Percentiles rank a stretch among this genome's conserved stretches.
Conservation (phyloP, 2,888 invertebrate species). For the Drosophila multiciliata region DNA sequence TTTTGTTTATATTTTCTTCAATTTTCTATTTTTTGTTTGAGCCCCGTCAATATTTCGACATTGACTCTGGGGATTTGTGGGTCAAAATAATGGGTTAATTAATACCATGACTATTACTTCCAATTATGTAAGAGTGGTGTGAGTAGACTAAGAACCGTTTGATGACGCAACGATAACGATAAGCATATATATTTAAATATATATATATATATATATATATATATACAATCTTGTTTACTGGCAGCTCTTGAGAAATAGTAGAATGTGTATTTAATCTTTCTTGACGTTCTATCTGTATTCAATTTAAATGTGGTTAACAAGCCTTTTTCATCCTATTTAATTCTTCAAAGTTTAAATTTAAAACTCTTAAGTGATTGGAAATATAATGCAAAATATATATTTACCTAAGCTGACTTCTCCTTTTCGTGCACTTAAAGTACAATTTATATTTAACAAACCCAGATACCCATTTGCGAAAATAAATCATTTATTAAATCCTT, state of each 20-base stretch:
- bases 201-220: neutral
- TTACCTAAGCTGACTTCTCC: neutral
- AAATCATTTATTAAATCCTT: neutral
- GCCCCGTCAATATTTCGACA: neutral
- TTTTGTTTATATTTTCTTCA: neutral
- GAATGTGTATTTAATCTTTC: neutral
- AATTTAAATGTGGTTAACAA: neutral
- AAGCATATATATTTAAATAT: neutral
- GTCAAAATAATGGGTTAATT: conserved; percentile 8
- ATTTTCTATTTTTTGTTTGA: neutral
- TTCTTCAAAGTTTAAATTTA: neutral
- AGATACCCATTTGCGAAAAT: neutral
- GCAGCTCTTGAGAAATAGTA: neutral
- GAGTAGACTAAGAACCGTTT: neutral
- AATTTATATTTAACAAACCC: neutral
- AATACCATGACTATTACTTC: neutral
- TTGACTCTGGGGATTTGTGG: conserved; percentile 6
- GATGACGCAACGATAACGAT: neutral
- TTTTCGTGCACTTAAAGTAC: neutral
- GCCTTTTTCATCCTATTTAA: neutral
- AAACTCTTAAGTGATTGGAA: neutral
- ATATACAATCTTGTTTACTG: neutral
- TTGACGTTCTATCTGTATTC: neutral
- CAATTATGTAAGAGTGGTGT: neutral
- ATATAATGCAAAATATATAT: neutral